phyloP scores from a whole-genome alignment of 2,113 vertebrate species.

The Phoxinus phoxinus region DNA sequence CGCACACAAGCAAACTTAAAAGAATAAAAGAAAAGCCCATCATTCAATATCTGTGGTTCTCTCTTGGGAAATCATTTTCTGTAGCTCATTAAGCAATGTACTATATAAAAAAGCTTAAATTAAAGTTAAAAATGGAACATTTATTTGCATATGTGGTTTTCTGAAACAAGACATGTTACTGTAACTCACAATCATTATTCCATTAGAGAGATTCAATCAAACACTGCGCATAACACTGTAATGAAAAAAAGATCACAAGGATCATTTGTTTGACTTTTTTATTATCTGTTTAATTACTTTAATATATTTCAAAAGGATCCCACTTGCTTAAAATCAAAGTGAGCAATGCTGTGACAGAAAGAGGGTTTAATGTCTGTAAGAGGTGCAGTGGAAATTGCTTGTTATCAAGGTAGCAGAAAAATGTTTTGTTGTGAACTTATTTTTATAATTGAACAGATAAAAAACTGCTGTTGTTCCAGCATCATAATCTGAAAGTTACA shows the following conservation, averaged over 20 bases:
- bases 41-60: not conserved
- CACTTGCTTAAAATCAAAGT: conserved; percentile 10
- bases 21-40: not conserved
- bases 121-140: not conserved
- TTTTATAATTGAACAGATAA: not conserved
- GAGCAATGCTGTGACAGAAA: conserved; percentile 1
- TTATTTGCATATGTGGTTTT: not conserved
- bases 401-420: conserved; percentile 2
- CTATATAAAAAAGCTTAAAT: not conserved
- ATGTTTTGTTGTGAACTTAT: not conserved
- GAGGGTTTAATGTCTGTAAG: not conserved
- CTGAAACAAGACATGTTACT: not conserved
- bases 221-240: not conserved
- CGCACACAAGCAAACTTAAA: not conserved
- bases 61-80: not conserved
- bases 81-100: not conserved
- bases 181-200: not conserved
- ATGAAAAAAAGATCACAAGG: no score
- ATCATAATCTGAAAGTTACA: not conserved
- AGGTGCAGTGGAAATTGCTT: not conserved
- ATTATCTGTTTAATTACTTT: not conserved
- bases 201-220: not conserved
- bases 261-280: not conserved
- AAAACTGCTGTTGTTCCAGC: not conserved
- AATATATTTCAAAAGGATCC: conserved; percentile 20